Base-by-base conservation (phyloP, 2,113 vertebrate genomes). In the Amazona guildingii region DNA sequence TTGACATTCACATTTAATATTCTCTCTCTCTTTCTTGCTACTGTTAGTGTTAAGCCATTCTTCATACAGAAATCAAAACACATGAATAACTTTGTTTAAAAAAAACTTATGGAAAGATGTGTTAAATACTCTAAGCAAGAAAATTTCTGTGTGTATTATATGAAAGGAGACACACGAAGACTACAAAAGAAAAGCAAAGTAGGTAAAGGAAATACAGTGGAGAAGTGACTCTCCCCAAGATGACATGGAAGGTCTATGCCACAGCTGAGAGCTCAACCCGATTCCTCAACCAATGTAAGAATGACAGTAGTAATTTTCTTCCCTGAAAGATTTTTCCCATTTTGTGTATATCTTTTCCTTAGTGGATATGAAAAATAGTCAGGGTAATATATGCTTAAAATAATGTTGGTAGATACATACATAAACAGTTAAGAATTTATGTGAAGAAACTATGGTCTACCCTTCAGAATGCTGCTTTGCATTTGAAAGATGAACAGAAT, bases 241-340 rank as follows among this genome's bases (percentile, higher is more conserved):
- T 27, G 6, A 68, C 12, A 28, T 3, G n/a, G 12, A 63, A 85
- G 4, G 8, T 35, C 13, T 77, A 12, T 51, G 31, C 6, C 39
- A 52, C 12, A 61, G 10, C 3, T 74, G 17, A 63, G 11, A 72
- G 3, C 13, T 61, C 12, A 73, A 31, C 8, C 6, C 19, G 21
- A 55, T 66, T 86, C 18, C 5, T 17, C 6, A 63, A 13, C 6
- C 9, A 74, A 14, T 21, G 13, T 6, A 48, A 55, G 39, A 78
- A 62, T 44, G 16, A 48, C 18, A 68, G 16, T 11, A 69, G 7
- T 1, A 61, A 16, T 21, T 69, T 46, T 67, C 16, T 79, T 43
- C 9, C 14, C 6, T 37, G 14, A 79, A 54, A 20, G 2, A 7
- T 39, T 75, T 77, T 39, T 7, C 15, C 3, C 1, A 1, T 11